A percentile compares a stretch with the other conserved stretches of the same genome.
Conservation (phyloP, 2,797 vertebrate species). For the Corythornis leucogaster region DNA sequence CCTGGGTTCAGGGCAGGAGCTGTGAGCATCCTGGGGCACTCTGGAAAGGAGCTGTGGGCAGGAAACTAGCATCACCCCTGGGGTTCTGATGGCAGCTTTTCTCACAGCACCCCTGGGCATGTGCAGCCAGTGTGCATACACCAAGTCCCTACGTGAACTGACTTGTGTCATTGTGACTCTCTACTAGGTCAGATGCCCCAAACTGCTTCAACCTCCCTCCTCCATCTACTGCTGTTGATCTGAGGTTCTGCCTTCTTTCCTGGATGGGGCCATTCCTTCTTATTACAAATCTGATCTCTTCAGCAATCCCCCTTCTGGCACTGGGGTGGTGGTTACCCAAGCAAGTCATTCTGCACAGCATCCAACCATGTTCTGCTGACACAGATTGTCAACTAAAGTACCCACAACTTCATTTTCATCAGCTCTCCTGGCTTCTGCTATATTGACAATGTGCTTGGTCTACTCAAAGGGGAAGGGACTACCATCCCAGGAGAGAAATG, state of each 20-base stretch:
- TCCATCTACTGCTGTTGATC: background rate
- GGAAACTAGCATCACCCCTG: background rate
- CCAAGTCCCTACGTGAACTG: background rate
- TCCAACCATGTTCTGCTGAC: background rate
- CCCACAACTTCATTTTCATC: background rate
- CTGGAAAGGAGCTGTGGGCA: background rate
- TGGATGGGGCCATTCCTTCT: background rate
- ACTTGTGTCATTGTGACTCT: background rate
- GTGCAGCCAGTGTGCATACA: fast-evolving
- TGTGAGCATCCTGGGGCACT: background rate
- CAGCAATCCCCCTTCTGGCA: background rate
- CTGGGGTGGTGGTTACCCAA: no score
- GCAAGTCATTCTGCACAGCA: background rate
- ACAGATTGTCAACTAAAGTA: fast-evolving
- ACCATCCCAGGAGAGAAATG: fast-evolving
- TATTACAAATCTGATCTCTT: background rate
- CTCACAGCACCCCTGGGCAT: background rate
- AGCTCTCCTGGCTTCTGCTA: background rate
- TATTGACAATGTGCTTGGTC: background rate
- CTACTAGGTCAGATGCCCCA: background rate
- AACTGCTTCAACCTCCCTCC: background rate
- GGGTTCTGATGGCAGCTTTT: background rate
- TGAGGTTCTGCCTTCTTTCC: background rate
- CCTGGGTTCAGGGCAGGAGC: background rate
- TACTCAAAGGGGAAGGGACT: background rate